A percentile compares a stretch with the other conserved stretches of the same genome.
Conservation (phyloP, 2,113 vertebrate genomes). For the Felis chaus region DNA sequence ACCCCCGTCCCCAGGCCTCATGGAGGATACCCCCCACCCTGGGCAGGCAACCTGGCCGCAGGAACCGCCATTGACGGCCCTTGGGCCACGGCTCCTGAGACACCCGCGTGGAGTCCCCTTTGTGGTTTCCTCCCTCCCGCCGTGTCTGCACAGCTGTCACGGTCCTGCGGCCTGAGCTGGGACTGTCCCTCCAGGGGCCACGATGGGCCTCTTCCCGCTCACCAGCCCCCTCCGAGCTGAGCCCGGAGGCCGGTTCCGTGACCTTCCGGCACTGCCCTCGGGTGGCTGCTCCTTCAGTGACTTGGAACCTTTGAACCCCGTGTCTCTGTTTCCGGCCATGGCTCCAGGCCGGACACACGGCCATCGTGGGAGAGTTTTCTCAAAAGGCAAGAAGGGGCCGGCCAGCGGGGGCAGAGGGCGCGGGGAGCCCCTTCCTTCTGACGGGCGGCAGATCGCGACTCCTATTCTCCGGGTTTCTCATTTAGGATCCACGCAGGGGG, state of each 20-base stretch:
- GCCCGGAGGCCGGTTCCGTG: background rate
- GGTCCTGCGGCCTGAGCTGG: background rate
- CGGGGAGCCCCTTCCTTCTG: rapidly evolving
- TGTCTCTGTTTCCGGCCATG: background rate
- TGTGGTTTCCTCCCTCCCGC: background rate
- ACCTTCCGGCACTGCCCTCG: background rate
- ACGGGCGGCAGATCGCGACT: background rate
- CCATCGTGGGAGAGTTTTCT: too few species aligned
- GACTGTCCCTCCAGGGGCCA: rapidly evolving
- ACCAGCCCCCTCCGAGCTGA: background rate
- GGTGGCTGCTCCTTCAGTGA: background rate
- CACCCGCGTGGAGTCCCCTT: too few species aligned
- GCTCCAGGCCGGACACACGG: background rate
- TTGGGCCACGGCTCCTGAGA: too few species aligned
- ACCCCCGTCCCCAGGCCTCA: too few species aligned
- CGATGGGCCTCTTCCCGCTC: rapidly evolving
- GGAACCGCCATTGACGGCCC: too few species aligned
- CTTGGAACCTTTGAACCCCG: rapidly evolving
- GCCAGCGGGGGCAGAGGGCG: background rate
- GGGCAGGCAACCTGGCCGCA: too few species aligned
- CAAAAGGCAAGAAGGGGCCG: background rate
- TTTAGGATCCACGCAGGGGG: too few species aligned
- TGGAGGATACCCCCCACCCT: too few species aligned
- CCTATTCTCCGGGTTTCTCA: rapidly evolving
- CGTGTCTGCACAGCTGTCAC: rapidly evolving